phyloP scores from a whole-genome alignment of 2,797 vertebrate genomes.

The Lerista edwardsae region DNA sequence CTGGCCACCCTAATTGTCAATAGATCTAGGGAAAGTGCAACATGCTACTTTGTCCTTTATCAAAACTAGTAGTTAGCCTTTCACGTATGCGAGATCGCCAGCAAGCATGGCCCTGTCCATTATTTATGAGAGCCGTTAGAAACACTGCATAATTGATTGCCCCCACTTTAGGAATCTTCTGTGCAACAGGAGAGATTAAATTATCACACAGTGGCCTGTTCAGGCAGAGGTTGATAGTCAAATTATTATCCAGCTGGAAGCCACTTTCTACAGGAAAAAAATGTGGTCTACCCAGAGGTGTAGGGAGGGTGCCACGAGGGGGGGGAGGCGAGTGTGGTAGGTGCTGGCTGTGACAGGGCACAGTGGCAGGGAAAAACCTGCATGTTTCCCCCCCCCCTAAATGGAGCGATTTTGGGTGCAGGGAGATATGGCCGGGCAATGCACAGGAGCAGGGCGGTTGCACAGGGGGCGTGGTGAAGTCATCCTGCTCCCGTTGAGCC shows the following conservation, averaged over 20 bases:
- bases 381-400: too few species aligned
- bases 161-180: constrained; percentile 17
- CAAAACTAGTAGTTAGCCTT: constrained; percentile 8
- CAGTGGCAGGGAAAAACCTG: too few species aligned
- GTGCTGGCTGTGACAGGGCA: too few species aligned
- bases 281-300: not conserved
- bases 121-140: fast-evolving
- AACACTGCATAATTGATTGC: constrained; percentile 23
- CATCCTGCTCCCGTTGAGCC: too few species aligned
- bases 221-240: not conserved
- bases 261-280: not conserved
- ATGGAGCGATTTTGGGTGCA: too few species aligned
- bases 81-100: constrained; percentile 5
- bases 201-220: not conserved
- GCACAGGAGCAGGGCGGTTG: too few species aligned
- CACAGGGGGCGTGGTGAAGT: too few species aligned
- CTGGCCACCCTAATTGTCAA: not conserved
- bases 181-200: not conserved
- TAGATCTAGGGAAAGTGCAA: not conserved
- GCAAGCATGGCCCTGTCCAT: not conserved
- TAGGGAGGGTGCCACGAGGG: too few species aligned
- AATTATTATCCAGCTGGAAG: constrained; percentile 5
- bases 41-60: not conserved
- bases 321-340: too few species aligned
- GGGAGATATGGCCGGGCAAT: too few species aligned